These are phyloP conservation scores for Neelides sp. DNA, from an alignment of 1,140 invertebrate genomes.

Conservation along the genomic window DNA sequence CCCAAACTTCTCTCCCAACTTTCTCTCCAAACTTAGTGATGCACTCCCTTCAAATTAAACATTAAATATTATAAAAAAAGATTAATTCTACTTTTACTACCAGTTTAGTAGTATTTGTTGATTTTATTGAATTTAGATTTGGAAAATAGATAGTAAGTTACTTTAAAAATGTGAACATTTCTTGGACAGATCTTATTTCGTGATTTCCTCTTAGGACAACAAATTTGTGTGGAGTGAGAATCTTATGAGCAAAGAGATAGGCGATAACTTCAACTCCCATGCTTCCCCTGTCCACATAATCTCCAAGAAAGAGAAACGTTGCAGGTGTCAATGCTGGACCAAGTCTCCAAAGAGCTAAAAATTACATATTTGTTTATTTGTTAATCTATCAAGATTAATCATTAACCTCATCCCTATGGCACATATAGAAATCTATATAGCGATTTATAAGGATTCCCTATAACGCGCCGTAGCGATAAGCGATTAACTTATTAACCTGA, in stretches of 20 bases:
- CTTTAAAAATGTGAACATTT: conserved; percentile 56
- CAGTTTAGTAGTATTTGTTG: no score
- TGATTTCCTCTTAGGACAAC: conserved; percentile 51
- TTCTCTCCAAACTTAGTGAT: conserved; percentile 50
- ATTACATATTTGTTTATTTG: no score
- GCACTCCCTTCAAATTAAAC: conserved; percentile 44
- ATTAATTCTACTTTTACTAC: no score
- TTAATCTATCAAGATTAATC: no score
- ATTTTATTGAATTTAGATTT: no score
- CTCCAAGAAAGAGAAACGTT: conserved; percentile 50
- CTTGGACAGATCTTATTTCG: conserved; percentile 51
- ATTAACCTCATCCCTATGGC: no score
- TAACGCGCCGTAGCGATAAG: no score
- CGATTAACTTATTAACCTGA: no score
- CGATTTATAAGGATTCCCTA: no score
- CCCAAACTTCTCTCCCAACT: conserved; percentile 50
- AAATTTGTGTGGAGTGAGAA: conserved; percentile 48
- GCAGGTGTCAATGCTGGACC: conserved; percentile 46
- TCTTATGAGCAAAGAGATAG: conserved; percentile 52
- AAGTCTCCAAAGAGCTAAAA: conserved; percentile 45
- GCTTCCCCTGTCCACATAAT: conserved; percentile 52
- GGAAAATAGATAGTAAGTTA: no score
- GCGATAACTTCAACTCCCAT: conserved; percentile 49
- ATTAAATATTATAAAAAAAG: conserved; percentile 8
- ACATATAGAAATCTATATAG: no score